Conservation (phyloP, 2,797 vertebrate genomes). For the Parambassis ranga region DNA sequence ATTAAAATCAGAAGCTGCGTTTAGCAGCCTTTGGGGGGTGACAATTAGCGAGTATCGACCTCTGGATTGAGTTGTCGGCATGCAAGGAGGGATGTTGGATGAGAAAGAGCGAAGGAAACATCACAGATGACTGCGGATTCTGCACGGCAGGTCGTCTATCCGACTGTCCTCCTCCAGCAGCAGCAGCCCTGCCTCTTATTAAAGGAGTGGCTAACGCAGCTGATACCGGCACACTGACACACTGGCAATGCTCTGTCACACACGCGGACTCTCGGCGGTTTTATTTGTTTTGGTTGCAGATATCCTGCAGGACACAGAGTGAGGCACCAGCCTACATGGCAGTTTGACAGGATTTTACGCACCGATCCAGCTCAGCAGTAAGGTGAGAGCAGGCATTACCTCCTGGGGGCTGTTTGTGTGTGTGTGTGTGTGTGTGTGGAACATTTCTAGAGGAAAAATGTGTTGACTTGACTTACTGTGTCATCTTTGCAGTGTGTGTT, state of each 20-base stretch:
- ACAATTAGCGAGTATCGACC: background rate
- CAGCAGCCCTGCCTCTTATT: conserved; percentile 54
- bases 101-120: conserved; percentile 7
- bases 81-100: conserved; percentile 11
- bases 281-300: conserved; percentile 40
- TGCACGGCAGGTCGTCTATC: conserved; percentile 38
- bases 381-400: conserved; percentile 42
- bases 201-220: conserved; percentile 68
- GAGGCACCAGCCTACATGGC: conserved; percentile 43
- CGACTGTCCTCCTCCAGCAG: conserved; percentile 44
- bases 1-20: background rate
- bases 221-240: conserved; percentile 30
- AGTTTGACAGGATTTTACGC: conserved; percentile 56
- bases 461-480: background rate
- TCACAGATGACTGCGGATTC: conserved; percentile 71
- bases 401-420: background rate
- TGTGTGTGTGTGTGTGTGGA: background rate
- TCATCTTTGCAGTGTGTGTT: background rate
- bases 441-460: too few species aligned
- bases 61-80: conserved; percentile 2
- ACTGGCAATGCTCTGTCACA: conserved; percentile 18
- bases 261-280: background rate
- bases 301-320: conserved; percentile 25
- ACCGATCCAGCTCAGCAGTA: conserved; percentile 26
- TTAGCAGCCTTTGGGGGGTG: background rate